These are phyloP conservation scores for Malurus melanocephalus DNA, from an alignment of 2,113 vertebrate genomes.

Conservation along the genomic window DNA sequence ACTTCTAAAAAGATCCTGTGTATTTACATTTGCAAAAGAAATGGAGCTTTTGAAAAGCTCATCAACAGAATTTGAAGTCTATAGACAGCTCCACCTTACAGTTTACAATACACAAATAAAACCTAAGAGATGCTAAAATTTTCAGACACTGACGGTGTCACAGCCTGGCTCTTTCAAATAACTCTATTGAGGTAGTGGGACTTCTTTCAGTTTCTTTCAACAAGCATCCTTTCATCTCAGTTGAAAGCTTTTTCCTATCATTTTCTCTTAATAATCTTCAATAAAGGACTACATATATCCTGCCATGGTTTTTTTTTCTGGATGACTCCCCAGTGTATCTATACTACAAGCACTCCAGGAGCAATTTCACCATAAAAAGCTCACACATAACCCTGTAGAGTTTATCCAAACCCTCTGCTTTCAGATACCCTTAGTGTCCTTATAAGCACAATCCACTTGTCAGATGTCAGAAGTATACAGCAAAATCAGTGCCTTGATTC, in stretches of 20 bases:
- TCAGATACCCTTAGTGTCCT: accelerated
- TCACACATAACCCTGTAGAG: not conserved
- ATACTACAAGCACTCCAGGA: not conserved
- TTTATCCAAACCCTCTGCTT: not conserved
- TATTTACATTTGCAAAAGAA: not conserved
- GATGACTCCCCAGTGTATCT: not conserved
- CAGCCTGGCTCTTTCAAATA: not conserved
- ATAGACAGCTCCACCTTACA: not conserved
- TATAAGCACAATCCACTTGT: not conserved
- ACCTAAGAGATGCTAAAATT: not conserved
- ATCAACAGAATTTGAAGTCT: not conserved
- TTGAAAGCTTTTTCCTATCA: not conserved
- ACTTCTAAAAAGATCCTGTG: not conserved
- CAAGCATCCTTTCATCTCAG: constrained; percentile 3
- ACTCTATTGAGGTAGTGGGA: not conserved
- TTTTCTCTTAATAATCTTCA: constrained; percentile 18
- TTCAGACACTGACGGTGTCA: not conserved
- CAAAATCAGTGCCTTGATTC: not conserved
- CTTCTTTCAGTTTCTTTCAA: not conserved
- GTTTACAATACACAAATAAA: not conserved
- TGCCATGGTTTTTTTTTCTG: not conserved
- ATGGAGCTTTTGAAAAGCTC: not conserved
- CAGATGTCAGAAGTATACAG: not conserved
- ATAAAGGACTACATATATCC: not conserved
- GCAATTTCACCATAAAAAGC: not conserved